Conservation (phyloP, 1,140 invertebrate species). For the Aplysia californica region DNA sequence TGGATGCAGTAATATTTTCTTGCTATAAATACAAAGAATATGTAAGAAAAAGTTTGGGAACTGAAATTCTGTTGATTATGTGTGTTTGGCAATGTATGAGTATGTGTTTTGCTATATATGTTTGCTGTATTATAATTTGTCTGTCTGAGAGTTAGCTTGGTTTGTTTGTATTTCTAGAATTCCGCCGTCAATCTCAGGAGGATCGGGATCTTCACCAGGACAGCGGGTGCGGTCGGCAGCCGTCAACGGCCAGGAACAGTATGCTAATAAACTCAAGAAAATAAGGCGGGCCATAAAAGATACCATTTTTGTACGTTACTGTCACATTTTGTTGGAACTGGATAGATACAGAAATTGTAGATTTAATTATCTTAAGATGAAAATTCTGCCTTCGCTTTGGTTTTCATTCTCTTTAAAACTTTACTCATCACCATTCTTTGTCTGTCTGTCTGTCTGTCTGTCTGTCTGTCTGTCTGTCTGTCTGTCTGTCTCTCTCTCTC, state of each 20-base stretch:
- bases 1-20: too few species aligned
- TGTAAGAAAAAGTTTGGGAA: too few species aligned
- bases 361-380: background rate
- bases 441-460: too few species aligned
- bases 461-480: too few species aligned
- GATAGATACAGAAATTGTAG: background rate
- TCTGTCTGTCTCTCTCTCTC: too few species aligned
- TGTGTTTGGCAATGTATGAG: too few species aligned
- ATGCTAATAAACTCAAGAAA: slow-evolving; percentile 6
- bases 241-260: background rate
- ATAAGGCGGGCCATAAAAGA: slow-evolving; percentile 18
- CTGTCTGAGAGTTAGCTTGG: too few species aligned
- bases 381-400: background rate
- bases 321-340: background rate
- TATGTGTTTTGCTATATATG: too few species aligned
- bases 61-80: too few species aligned
- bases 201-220: background rate
- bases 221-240: background rate
- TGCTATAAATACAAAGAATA: too few species aligned
- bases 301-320: slow-evolving; percentile 17
- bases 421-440: too few species aligned
- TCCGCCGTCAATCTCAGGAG: background rate
- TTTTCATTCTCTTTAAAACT: slow-evolving; percentile 42
- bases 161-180: background rate
- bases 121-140: too few species aligned